These are phyloP conservation scores for Hydrocynus forskahlii DNA, from an alignment of 2,797 vertebrate genomes.

Conservation along the genomic window DNA sequence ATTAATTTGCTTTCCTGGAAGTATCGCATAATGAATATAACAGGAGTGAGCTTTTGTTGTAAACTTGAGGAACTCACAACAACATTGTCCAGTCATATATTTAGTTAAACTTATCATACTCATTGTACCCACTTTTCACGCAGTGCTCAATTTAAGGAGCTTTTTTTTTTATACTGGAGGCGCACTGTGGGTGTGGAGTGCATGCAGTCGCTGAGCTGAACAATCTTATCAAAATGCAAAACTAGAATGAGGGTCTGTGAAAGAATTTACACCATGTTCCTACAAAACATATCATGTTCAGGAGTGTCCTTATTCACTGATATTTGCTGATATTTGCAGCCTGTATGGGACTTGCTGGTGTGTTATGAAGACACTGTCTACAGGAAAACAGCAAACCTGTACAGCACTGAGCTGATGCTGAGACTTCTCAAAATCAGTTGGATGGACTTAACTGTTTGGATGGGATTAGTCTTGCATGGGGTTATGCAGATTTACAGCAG, in stretches of 20 bases:
- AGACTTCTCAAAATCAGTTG: too few species aligned
- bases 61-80: neutral
- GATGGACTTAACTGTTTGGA: too few species aligned
- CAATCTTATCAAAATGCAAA: neutral
- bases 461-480: too few species aligned
- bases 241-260: neutral
- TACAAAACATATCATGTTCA: neutral
- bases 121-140: neutral
- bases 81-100: neutral
- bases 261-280: neutral
- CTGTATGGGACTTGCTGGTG: neutral
- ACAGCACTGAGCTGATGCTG: too few species aligned
- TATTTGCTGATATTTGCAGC: neutral
- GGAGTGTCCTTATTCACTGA: neutral
- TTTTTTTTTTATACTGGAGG: neutral
- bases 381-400: neutral
- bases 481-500: too few species aligned
- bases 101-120: neutral
- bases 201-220: neutral
- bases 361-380: neutral
- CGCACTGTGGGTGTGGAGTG: neutral
- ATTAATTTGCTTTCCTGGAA: neutral
- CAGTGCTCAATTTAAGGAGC: neutral
- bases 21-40: neutral
- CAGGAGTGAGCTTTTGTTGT: neutral